These are phyloP conservation scores for Piprites chloris DNA, from an alignment of 2,113 vertebrate species.

Conservation along the genomic window DNA sequence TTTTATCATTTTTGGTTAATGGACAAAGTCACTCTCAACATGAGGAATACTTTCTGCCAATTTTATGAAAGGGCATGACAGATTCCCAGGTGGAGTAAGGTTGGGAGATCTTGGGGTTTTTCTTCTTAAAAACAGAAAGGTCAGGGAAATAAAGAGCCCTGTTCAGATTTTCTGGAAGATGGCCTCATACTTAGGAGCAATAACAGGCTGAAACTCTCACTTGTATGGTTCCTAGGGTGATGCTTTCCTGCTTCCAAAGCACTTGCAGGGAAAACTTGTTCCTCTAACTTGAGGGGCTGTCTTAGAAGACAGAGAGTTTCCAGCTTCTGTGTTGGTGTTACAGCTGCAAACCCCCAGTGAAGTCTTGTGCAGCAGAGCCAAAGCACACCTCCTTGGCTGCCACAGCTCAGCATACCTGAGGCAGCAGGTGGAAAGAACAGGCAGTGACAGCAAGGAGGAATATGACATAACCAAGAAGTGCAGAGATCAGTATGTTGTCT, in stretches of 20 bases:
- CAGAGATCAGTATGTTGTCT: neutral
- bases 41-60: neutral
- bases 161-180: neutral
- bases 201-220: neutral
- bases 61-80: neutral
- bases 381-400: neutral
- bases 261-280: neutral
- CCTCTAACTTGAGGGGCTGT: neutral
- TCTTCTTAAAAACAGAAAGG: neutral
- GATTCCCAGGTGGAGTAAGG: neutral
- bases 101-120: neutral
- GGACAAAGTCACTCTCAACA: neutral
- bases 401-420: neutral
- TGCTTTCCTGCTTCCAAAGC: neutral
- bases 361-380: neutral
- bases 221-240: neutral
- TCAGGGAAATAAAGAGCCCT: neutral
- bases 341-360: neutral
- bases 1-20: neutral
- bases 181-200: neutral
- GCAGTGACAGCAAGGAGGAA: neutral
- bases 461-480: neutral
- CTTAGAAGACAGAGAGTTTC: neutral
- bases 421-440: neutral
- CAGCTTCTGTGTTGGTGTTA: neutral